Evolutionary conservation across 2,113 vertebrate genomes (phyloP).

Genomic region (Phrynocephalus versicolor): DNA sequence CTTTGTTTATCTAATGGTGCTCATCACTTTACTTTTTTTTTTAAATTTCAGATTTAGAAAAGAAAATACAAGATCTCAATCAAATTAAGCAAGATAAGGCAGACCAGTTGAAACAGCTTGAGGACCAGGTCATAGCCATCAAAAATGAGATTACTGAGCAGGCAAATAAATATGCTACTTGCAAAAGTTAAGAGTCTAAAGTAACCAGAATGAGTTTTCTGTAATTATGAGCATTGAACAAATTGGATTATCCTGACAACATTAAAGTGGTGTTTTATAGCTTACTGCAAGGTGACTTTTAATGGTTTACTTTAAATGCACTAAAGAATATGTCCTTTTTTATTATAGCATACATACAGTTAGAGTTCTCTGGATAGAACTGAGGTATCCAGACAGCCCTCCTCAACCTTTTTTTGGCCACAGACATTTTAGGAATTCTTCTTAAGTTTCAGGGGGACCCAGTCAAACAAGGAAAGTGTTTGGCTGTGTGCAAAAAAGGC

Average conservation of each 20-base stretch:
- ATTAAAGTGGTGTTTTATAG: neutral
- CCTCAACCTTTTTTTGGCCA: too few species aligned
- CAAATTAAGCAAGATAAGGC: constrained; percentile 76
- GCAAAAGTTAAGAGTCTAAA: constrained; percentile 66
- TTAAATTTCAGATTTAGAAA: constrained; percentile 85
- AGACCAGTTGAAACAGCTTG: constrained; percentile 71
- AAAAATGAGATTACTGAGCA: constrained; percentile 72
- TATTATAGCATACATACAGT: neutral
- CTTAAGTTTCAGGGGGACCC: too few species aligned
- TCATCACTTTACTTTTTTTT: constrained; percentile 36
- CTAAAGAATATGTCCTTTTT: neutral
- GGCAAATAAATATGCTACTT: constrained; percentile 71
- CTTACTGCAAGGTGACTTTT: too few species aligned
- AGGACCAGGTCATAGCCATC: constrained; percentile 73
- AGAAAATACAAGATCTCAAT: constrained; percentile 76
- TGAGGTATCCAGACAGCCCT: neutral
- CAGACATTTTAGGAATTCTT: too few species aligned
- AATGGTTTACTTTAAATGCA: constrained; percentile 9
- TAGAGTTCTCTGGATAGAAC: neutral
- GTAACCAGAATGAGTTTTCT: neutral
- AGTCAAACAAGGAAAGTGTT: too few species aligned
- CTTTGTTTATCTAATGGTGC: constrained; percentile 20
- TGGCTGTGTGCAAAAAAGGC: too few species aligned
- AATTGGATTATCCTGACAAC: neutral
- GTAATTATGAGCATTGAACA: neutral